Evolutionary conservation across 1,140 invertebrate species (phyloP), one percentile per base, ranked within the genome.

Genomic region (Campoletis sonorensis): DNA sequence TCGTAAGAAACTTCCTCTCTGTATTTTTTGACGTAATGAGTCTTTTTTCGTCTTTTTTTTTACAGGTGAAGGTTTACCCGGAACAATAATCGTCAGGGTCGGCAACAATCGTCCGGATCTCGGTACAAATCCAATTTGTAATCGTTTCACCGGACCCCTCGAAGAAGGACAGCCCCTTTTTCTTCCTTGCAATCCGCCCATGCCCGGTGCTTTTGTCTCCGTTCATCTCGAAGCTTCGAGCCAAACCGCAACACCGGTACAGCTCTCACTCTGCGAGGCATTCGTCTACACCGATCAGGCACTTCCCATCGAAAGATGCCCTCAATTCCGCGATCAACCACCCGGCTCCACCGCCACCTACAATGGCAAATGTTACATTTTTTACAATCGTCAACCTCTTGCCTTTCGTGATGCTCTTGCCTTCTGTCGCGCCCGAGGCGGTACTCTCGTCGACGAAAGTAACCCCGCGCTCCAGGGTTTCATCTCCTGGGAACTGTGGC

Each of bases 281-380:
- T 98, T 98, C 87, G 97, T 98, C 16, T 98, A 98, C 88, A 98
- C 98, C 0, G 97, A 98, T 92, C 97, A 98, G 92, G 98, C 97
- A 0, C 88, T 98, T 81, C 97, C 97, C 0, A 98, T 98, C 81
- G 98, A 98, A 91, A 93, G 97, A 80, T 98, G 97, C 90, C 97
- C 97, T 0, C 96, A 97, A 83, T 98, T 98, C 90, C 90, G 97
- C 33, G 97, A 98, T 88, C 97, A 98, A 88, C 97, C 97, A 0
- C 97, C 97, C 0, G 98, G 97, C 16, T 97, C 96, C 40, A 96
- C 97, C 0, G 97, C 97, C 1, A 98, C 97, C 0, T 99, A 98
- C 91, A 98, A 98, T 88, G 97, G 97, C 71, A 98, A 98, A 92
- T 99, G 98, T 90, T 99, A 99, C 89, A 97, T 98, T 81, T 99